Percentiles rank a stretch among this genome's conserved stretches.
Evolutionary conservation across 2,888 invertebrate species (phyloP).

Genomic region (Anoplius nigerrimus): DNA sequence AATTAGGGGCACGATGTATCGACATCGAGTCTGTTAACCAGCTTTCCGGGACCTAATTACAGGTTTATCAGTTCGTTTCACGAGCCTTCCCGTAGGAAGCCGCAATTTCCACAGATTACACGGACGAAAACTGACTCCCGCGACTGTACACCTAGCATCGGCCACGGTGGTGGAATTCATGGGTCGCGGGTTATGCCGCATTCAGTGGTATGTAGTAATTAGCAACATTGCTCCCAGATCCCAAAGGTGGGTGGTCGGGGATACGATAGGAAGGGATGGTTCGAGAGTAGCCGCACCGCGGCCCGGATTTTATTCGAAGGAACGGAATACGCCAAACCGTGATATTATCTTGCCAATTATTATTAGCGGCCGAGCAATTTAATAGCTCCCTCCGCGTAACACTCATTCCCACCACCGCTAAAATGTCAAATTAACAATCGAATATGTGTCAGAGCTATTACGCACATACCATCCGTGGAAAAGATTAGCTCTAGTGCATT

Average conservation of each 20-base stretch:
- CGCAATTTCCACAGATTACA: slow-evolving; percentile 52
- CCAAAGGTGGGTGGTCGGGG: slow-evolving; percentile 48
- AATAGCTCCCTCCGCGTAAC: slow-evolving; percentile 15
- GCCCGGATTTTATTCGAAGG: slow-evolving; percentile 56
- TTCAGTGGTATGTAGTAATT: slow-evolving; percentile 74
- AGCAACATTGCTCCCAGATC: slow-evolving; percentile 68
- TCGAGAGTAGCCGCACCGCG: slow-evolving; percentile 18
- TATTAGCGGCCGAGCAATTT: slow-evolving; percentile 26
- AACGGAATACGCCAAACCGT: slow-evolving; percentile 41
- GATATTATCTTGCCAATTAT: slow-evolving; percentile 50
- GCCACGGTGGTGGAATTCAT: slow-evolving; percentile 65
- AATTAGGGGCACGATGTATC: no score
- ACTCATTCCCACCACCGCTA: no score
- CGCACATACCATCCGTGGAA: no score
- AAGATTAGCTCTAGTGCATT: no score
- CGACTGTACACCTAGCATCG: slow-evolving; percentile 41
- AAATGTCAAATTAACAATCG: no score
- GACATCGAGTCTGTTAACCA: no score
- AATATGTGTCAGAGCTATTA: no score
- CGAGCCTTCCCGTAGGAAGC: slow-evolving; percentile 47
- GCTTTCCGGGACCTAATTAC: no score
- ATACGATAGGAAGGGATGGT: slow-evolving; percentile 17
- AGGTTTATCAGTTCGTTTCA: slow-evolving; percentile 45
- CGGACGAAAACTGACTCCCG: slow-evolving; percentile 53
- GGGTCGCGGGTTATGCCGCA: slow-evolving; percentile 72